Conservation (phyloP, 2,113 vertebrate species). For the Columba janthina region DNA sequence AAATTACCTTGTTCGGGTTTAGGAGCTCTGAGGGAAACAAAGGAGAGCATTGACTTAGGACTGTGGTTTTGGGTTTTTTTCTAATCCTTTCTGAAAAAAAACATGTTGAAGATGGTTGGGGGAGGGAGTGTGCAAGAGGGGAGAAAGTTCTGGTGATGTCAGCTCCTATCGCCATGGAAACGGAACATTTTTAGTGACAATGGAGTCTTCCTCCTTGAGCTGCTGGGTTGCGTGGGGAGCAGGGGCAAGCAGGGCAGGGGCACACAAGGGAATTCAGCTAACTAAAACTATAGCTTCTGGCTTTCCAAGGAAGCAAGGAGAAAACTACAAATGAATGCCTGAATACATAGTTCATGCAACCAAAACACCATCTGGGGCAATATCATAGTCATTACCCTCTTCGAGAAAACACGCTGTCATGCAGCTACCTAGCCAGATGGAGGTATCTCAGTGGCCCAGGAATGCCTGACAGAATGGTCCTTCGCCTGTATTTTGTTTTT, state of each 20-base stretch:
- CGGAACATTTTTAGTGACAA: constrained; percentile 67
- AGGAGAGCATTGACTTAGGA: background rate
- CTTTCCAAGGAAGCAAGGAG: constrained; percentile 20
- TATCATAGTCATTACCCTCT: background rate
- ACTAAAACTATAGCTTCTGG: constrained; percentile 36
- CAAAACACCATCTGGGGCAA: background rate
- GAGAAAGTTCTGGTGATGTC: constrained; percentile 68
- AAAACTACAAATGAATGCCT: constrained; percentile 6
- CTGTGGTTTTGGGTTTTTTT: background rate
- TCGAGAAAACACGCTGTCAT: background rate
- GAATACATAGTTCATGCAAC: constrained; percentile 2
- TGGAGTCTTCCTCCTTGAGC: constrained; percentile 64
- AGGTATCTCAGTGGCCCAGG: background rate
- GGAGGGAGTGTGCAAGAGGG: background rate
- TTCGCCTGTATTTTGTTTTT: background rate
- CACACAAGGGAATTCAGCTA: constrained; percentile 45
- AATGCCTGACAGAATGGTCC: fast-evolving
- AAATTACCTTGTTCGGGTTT: background rate
- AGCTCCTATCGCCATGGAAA: constrained; percentile 61
- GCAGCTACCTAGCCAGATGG: background rate
- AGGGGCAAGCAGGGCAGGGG: constrained; percentile 50
- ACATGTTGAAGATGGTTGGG: background rate
- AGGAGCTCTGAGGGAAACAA: background rate
- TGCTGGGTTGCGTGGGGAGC: constrained; percentile 54
- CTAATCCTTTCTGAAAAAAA: background rate